Evolutionary conservation across 2,113 vertebrate species (phyloP).

Genomic region (Epinephelus lanceolatus): DNA sequence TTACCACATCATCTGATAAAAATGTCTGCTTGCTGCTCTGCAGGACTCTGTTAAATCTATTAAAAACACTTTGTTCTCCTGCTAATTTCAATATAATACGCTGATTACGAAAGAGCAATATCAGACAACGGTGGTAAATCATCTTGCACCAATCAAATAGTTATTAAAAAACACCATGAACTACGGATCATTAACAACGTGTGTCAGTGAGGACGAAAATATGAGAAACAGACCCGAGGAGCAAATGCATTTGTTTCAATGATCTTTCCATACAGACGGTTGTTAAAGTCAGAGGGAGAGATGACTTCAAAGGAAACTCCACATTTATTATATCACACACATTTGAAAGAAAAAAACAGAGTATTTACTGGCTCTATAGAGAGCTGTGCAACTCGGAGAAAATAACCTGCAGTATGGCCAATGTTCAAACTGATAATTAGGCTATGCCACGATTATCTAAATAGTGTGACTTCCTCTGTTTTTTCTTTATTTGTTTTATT

Average conservation of each 20-base stretch:
- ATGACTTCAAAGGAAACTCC: constrained; percentile 14
- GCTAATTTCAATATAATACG: constrained; percentile 65
- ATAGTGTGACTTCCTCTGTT: not conserved
- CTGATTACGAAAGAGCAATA: constrained; percentile 54
- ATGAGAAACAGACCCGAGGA: constrained; percentile 18
- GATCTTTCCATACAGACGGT: constrained; percentile 27
- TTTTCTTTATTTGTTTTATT: not conserved
- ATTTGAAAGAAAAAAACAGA: not conserved
- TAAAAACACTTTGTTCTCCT: constrained; percentile 59
- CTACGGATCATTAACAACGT: constrained; percentile 41
- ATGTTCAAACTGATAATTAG: not conserved
- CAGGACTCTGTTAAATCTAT: constrained; percentile 74
- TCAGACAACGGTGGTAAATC: constrained; percentile 57
- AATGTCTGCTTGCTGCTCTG: constrained; percentile 69
- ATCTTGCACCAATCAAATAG: constrained; percentile 53
- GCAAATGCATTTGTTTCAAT: constrained; percentile 28
- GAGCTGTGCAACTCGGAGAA: not conserved
- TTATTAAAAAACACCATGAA: constrained; percentile 60
- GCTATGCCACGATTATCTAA: not conserved
- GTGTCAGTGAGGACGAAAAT: constrained; percentile 30
- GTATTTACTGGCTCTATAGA: not conserved
- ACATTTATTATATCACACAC: constrained; percentile 24
- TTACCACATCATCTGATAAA: constrained; percentile 76
- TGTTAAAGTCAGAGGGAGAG: constrained; percentile 31
- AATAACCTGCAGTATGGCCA: not conserved